phyloP scores from a whole-genome alignment of 1,140 invertebrate genomes.

The Anagrus nilaparvatae region DNA sequence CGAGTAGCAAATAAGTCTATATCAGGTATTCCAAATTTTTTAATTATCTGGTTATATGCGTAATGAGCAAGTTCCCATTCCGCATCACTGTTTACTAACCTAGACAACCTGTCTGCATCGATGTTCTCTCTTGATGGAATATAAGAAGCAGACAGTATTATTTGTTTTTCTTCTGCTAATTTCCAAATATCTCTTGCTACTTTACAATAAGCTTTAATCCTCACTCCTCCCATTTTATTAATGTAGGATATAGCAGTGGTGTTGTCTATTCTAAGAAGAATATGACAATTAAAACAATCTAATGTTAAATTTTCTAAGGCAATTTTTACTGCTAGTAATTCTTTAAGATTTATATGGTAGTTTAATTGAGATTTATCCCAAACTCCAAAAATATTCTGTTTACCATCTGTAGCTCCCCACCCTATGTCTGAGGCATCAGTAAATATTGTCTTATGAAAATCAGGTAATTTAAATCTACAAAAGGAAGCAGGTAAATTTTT shows the following conservation, averaged over 20 bases:
- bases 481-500: conserved; percentile 5
- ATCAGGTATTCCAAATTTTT: conserved; percentile 1
- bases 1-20: conserved; percentile 11
- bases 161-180: too few species aligned
- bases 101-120: not conserved
- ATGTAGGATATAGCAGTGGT: conserved; percentile 20
- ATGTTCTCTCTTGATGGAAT: conserved; percentile 19
- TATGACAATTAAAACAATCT: conserved; percentile 13
- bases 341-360: conserved; percentile 30
- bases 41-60: not conserved
- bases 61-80: conserved; percentile 1
- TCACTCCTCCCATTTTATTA: conserved; percentile 21
- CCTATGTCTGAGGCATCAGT: conserved; percentile 16
- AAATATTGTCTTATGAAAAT: conserved; percentile 4
- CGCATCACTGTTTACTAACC: not conserved
- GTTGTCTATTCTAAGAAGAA: conserved; percentile 21
- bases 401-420: conserved; percentile 11
- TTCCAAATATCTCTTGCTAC: conserved; percentile 14
- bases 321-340: conserved; percentile 25
- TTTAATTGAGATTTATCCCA: conserved; percentile 5
- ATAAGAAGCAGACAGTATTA: conserved; percentile 14
- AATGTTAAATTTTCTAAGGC: conserved; percentile 24
- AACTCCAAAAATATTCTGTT: conserved; percentile 7
- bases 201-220: conserved; percentile 6
- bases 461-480: conserved; percentile 4